Evolutionary conservation across 2,113 vertebrate genomes (phyloP), one percentile per base, ranked within the genome.

Genomic region (Symphodus melops): DNA sequence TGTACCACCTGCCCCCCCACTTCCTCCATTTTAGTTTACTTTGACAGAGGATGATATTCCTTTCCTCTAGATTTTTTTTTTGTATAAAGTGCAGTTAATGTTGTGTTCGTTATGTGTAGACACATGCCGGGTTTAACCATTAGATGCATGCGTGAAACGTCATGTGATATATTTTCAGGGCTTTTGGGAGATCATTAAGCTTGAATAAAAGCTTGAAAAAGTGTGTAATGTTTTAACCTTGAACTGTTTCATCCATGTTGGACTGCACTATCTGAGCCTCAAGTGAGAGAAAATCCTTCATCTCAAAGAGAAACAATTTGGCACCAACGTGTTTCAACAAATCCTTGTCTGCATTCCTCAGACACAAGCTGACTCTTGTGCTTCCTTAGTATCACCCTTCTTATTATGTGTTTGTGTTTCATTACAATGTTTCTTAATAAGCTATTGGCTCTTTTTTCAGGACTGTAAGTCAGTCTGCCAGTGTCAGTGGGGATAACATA

Each of bases 291-390:
- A 69, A 72, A 72, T 46, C 21, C 41, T 53, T 3, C n/a, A n/a
- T n/a, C 11, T 63, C 16, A 56, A 56, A 73, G 37, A 16, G 19
- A 21, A 49, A 78, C 72, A 77, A 48, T 68, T 28, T 46, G 20
- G 5, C 55, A 13, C 48, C 37, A 28, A 66, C 92, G 25, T 81
- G 92, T 92, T 78, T 53, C 65, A 60, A 84, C 89, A 87, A 9
- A 51, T 36, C 79, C 65, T 48, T 0, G 0, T 7, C 72, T 23
- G 48, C 91, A 92, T 93, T 93, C 92, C 83, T 74, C 1, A 33
- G 60, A 44, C 73, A 86, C 90, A 87, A 86, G 91, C 77, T 81
- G 52, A 72, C 16, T 58, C 53, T 8, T 56, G 44, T 9, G 2
- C 70, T 67, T 42, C 42, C 17, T 2, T 67, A 70, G 33, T 42